phyloP scores from a whole-genome alignment of 2,113 vertebrate genomes.

The Gulo gulo region DNA sequence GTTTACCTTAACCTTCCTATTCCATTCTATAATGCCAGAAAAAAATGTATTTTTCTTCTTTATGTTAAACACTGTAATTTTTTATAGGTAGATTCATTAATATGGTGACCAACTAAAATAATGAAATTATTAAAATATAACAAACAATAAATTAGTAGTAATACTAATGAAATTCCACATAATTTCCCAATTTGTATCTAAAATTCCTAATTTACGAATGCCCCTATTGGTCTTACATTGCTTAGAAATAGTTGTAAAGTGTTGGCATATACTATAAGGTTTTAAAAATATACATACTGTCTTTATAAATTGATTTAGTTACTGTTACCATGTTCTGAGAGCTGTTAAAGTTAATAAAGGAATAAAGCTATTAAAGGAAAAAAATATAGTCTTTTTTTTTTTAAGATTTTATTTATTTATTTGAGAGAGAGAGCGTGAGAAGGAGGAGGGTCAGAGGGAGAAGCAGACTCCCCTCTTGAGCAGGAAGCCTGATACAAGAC shows the following conservation, averaged over 20 bases:
- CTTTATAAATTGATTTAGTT: neutral
- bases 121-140: neutral
- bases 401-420: too few species aligned
- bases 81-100: conserved; percentile 9
- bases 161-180: neutral
- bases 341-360: neutral
- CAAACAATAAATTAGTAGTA: neutral
- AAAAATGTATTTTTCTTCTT: neutral
- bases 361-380: neutral
- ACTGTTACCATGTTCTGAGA: neutral
- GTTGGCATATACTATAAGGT: neutral
- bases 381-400: neutral
- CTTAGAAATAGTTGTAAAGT: conserved; percentile 32
- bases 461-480: too few species aligned
- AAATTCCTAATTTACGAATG: conserved; percentile 10
- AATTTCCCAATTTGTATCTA: neutral
- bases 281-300: neutral
- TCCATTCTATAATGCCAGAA: neutral
- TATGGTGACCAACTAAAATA: neutral
- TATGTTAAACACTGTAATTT: neutral
- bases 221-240: neutral
- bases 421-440: too few species aligned
- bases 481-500: too few species aligned
- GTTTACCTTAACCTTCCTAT: conserved; percentile 36
- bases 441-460: too few species aligned